Evolutionary conservation across 2,113 vertebrate species (phyloP).

Genomic region (Serilophus lunatus): DNA sequence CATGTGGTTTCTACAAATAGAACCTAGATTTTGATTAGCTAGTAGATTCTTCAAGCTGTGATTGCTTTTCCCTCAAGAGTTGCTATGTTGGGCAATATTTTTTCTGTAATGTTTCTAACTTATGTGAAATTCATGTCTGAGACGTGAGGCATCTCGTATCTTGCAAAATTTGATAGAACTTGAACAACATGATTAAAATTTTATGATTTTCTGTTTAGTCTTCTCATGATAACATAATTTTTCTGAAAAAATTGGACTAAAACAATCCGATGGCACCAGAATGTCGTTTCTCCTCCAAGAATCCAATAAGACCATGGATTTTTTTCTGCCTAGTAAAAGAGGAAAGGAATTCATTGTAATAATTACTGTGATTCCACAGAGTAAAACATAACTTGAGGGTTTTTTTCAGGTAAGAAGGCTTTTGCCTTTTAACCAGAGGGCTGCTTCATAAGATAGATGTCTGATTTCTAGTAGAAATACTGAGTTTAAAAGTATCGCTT

Average conservation of each 20-base stretch:
- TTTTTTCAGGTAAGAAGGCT: background rate
- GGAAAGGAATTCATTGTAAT: background rate
- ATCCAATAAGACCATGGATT: background rate
- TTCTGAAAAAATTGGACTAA: background rate
- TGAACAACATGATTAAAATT: background rate
- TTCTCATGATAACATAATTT: background rate
- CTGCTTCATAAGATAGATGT: background rate
- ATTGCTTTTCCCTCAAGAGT: background rate
- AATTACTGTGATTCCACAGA: background rate
- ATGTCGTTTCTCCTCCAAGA: constrained; percentile 28
- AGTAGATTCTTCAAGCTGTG: background rate
- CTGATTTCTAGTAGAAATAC: background rate
- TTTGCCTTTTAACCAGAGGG: background rate
- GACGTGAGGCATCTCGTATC: background rate
- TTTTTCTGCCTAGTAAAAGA: background rate
- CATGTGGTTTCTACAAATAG: background rate
- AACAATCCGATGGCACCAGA: background rate
- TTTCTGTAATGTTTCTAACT: background rate
- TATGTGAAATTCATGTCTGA: background rate
- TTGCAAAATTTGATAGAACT: background rate
- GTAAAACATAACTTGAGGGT: background rate
- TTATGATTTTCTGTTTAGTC: background rate
- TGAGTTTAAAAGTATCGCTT: background rate
- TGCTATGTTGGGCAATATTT: background rate
- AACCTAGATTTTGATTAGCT: background rate